These are phyloP conservation scores for Arizona elegans DNA, from an alignment of 2,113 vertebrate species.

Conservation along the genomic window DNA sequence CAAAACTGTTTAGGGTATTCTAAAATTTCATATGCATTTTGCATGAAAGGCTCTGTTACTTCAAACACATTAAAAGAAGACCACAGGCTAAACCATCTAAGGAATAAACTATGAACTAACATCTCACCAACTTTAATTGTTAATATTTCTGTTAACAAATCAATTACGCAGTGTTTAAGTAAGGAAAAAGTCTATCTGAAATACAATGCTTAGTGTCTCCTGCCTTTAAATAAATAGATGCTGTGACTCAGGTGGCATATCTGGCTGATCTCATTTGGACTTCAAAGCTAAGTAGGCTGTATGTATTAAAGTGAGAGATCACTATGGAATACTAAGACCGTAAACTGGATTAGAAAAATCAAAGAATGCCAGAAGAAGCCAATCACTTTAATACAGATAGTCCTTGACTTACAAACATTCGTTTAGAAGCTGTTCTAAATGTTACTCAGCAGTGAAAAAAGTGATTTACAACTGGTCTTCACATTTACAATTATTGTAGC, in stretches of 20 bases:
- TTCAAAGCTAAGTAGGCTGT: not conserved
- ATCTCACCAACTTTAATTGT: not conserved
- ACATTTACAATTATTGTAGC: not conserved
- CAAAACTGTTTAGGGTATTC: not conserved
- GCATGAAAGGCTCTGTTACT: not conserved
- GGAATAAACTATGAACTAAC: not conserved
- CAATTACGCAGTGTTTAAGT: not conserved
- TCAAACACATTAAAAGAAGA: not conserved
- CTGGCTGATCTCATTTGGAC: not conserved
- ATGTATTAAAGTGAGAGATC: not conserved
- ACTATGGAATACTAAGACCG: not conserved
- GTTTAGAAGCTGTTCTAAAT: not conserved
- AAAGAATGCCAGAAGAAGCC: not conserved
- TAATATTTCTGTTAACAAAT: not conserved
- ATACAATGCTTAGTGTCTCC: not conserved
- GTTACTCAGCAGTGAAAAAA: not conserved
- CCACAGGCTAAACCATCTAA: not conserved
- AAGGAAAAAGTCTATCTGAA: not conserved
- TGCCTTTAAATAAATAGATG: not conserved
- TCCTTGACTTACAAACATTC: not conserved
- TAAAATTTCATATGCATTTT: not conserved
- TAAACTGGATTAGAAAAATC: not conserved
- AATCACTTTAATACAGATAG: not conserved
- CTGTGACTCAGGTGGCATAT: not conserved
- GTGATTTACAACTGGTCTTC: not conserved